These are phyloP conservation scores for Centropyge bicolor DNA, from an alignment of 2,797 vertebrate species.

Conservation along the genomic window DNA sequence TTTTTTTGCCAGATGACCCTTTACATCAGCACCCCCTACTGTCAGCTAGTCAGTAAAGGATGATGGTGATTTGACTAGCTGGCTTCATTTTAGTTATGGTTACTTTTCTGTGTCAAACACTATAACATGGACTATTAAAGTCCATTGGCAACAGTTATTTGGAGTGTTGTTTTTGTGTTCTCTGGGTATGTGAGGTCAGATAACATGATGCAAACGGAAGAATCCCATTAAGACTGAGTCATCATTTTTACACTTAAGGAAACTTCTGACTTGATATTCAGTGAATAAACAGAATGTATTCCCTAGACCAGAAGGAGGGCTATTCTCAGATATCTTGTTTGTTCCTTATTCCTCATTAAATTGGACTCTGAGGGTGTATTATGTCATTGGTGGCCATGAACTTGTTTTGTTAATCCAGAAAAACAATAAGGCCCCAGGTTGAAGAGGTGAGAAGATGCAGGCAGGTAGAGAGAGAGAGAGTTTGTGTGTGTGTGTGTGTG, in stretches of 20 bases:
- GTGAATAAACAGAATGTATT: conserved; percentile 4
- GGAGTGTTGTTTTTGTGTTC: background rate
- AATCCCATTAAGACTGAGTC: background rate
- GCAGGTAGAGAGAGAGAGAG: background rate
- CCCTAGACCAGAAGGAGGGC: background rate
- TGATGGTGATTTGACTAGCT: too few species aligned
- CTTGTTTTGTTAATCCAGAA: too few species aligned
- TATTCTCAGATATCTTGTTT: conserved; percentile 18
- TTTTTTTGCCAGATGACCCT: too few species aligned
- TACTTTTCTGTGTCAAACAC: background rate
- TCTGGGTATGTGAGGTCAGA: background rate
- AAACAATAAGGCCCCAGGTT: too few species aligned
- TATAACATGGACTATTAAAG: background rate
- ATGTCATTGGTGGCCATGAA: background rate
- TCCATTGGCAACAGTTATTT: background rate
- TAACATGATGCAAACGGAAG: background rate
- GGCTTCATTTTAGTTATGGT: too few species aligned
- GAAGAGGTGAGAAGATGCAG: too few species aligned
- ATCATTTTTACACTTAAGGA: background rate
- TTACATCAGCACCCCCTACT: too few species aligned
- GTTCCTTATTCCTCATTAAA: conserved; percentile 11
- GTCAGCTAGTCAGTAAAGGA: too few species aligned
- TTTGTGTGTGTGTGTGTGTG: background rate
- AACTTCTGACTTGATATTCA: background rate
- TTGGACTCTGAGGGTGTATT: conserved; percentile 30